Evolutionary conservation across 2,888 invertebrate genomes (phyloP), one percentile per base, ranked within the genome.

Genomic region (Vesta saturnalis): DNA sequence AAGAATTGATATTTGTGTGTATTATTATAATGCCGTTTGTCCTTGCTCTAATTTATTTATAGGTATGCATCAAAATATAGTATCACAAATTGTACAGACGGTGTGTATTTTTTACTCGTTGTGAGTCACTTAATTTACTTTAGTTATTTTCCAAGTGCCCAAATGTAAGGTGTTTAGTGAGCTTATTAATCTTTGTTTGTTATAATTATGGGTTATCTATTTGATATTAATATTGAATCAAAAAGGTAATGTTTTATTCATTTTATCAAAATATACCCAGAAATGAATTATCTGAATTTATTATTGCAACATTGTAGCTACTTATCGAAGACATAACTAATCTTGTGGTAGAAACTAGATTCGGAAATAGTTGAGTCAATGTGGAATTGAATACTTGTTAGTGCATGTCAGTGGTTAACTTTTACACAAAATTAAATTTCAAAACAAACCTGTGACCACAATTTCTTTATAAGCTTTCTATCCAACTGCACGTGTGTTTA

Each of bases 161-260:
- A 2, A 1, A 39, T 39, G 39, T n/a, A 39, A 39, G 39, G 39
- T 39, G 39, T 39, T 39, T 39, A 39, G 39, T 39, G 39, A 39
- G 39, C n/a, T 39, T 39, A 39, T 39, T 39, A 6, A 39, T n/a
- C 3, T 39, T 39, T n/a, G 12, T 39, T 39, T n/a, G 39, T n/a
- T 39, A 2, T 10, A 39, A n/a, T n/a, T n/a, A 39, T 39, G 39
- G 39, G 39, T 39, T 39, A 39, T 39, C 39, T 39, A 10, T 10
- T 39, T 2, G 71, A 65, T 18, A 61, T 67, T n/a, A 69, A 70
- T 58, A 72, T 76, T 69, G 69, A 70, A 52, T 70, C 72, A 39
- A 61, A 70, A 61, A 75, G 77, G 77, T 77, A 77, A 67, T 39
- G n/a, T n/a, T n/a, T n/a, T n/a, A n/a, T n/a, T n/a, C n/a, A n/a